A percentile compares a stretch with the other conserved stretches of the same genome.
Evolutionary conservation across 2,888 invertebrate species (phyloP).

Genomic region (Hyposoter didymator): DNA sequence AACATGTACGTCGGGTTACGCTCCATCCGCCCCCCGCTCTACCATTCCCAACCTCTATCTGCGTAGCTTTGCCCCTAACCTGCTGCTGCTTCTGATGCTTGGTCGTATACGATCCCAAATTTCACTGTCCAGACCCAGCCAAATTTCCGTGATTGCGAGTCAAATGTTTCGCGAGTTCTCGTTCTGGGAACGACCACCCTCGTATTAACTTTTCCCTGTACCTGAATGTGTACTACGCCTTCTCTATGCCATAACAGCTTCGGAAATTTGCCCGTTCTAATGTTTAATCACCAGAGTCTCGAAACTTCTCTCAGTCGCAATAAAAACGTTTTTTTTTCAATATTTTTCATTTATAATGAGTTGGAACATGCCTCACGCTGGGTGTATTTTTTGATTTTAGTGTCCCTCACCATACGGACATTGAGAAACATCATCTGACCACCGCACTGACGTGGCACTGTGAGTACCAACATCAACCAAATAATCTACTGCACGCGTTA

Average conservation of each 20-base stretch:
- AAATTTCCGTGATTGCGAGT: slow-evolving; percentile 54
- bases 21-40: slow-evolving; percentile 46
- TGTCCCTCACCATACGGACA: slow-evolving; percentile 72
- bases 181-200: slow-evolving; percentile 15
- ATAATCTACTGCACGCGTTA: neutral
- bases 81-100: slow-evolving; percentile 43
- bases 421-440: slow-evolving; percentile 76
- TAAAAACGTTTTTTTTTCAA: neutral
- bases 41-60: slow-evolving; percentile 11
- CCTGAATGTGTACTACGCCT: neutral
- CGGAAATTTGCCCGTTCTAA: slow-evolving; percentile 28
- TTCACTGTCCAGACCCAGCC: slow-evolving; percentile 1
- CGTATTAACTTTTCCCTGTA: neutral
- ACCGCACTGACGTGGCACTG: slow-evolving; percentile 80
- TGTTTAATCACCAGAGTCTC: slow-evolving; percentile 14
- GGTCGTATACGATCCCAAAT: slow-evolving; percentile 21
- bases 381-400: slow-evolving; percentile 72
- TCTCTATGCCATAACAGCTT: slow-evolving; percentile 2
- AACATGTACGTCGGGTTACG: slow-evolving; percentile 76
- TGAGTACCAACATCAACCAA: slow-evolving; percentile 70
- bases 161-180: slow-evolving; percentile 36
- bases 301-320: neutral
- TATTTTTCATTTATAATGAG: neutral
- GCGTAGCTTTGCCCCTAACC: slow-evolving; percentile 41
- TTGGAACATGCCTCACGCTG: neutral